Evolutionary conservation across 2,888 invertebrate genomes (phyloP).

Genomic region (Cremastinae sp.): DNA sequence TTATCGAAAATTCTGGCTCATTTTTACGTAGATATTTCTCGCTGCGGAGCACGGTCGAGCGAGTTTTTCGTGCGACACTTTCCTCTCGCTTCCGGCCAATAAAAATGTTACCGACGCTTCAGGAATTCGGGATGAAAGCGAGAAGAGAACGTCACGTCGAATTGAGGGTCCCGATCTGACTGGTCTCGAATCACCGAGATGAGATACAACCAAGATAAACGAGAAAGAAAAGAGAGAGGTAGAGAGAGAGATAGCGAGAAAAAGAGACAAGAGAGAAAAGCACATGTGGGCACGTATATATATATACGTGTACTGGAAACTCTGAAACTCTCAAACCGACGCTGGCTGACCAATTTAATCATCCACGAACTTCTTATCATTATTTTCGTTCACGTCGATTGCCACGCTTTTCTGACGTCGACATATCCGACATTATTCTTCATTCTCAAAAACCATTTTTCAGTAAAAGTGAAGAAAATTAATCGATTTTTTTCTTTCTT

Average conservation of each 20-base stretch:
- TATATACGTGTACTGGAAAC: conserved; percentile 26
- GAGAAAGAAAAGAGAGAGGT: conserved; percentile 24
- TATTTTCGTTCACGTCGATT: conserved; percentile 43
- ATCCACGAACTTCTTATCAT: conserved; percentile 50
- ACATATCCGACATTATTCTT: not conserved
- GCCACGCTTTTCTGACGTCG: conserved; percentile 7
- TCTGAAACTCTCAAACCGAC: conserved; percentile 14
- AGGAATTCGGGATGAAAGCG: conserved; percentile 49
- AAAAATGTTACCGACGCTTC: conserved; percentile 51
- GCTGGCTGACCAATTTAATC: conserved; percentile 51
- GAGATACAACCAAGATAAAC: conserved; percentile 46
- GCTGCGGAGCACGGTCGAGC: not conserved
- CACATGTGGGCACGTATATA: conserved; percentile 12
- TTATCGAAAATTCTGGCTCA: conserved; percentile 23
- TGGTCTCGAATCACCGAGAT: conserved; percentile 35
- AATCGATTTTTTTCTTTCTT: too few relatives aligned
- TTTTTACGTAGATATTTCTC: conserved; percentile 21
- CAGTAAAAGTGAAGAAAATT: too few relatives aligned
- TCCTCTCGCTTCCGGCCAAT: conserved; percentile 59
- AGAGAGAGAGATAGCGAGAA: conserved; percentile 19
- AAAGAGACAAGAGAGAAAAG: conserved; percentile 28
- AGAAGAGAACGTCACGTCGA: conserved; percentile 38
- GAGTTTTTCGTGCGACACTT: conserved; percentile 3
- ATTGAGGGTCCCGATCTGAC: conserved; percentile 45
- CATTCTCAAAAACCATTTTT: not conserved